Evolutionary conservation across 2,113 vertebrate species (phyloP).

Genomic region (Muntiacus muntjak): DNA sequence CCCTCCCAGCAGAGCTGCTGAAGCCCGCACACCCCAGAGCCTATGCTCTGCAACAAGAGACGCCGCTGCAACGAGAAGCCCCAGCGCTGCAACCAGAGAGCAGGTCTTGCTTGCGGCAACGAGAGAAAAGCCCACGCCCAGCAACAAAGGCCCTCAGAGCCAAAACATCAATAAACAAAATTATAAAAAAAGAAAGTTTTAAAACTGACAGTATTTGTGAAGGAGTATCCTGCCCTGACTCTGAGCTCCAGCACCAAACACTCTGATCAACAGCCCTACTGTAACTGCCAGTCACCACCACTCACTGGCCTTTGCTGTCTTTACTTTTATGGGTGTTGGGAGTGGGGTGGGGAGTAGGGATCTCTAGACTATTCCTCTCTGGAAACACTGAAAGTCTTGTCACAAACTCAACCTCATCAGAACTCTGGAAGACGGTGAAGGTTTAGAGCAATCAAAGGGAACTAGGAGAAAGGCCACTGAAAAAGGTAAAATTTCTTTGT

Average conservation of each 20-base stretch:
- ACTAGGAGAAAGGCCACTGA: background rate
- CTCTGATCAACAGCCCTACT: background rate
- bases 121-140: background rate
- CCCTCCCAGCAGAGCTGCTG: background rate
- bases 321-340: background rate
- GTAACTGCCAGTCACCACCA: background rate
- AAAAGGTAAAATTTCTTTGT: background rate
- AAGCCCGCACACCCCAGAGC: background rate
- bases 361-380: background rate
- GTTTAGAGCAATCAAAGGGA: background rate
- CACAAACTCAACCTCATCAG: background rate
- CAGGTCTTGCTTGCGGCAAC: background rate
- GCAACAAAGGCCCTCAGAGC: background rate
- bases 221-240: background rate
- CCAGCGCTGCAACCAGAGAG: background rate
- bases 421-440: background rate
- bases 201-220: background rate
- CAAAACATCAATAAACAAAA: background rate
- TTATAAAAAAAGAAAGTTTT: background rate
- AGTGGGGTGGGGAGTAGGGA: background rate
- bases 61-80: accelerated
- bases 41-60: background rate
- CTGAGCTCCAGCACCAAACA: background rate
- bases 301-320: background rate
- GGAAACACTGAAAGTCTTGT: background rate